Evolutionary conservation across 2,888 invertebrate species (phyloP), one percentile per base, ranked within the genome.

Genomic region (Tridacna gigas): DNA sequence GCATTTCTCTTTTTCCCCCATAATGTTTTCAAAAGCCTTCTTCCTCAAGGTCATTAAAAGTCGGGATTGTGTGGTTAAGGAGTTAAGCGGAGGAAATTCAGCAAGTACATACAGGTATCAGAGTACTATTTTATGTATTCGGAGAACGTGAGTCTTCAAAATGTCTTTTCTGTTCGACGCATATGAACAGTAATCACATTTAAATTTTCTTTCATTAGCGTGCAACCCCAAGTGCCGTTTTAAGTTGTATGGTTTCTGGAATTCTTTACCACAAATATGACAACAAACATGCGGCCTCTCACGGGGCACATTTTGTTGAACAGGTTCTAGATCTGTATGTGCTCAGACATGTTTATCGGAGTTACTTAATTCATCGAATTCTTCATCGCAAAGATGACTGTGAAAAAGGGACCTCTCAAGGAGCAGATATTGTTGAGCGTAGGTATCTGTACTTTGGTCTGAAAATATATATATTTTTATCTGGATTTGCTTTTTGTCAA

Each of bases 111-210:
- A n/a, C n/a, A n/a, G 51, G 11, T 51, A 51, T 51, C 51, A 13
- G 26, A 66, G 66, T 5, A 28, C 12, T 12, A 66, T 20, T 20
- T 69, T 69, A 47, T 69, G 69, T 22, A 37, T 37, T 45, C 45
- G 37, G 22, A 69, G 45, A 20, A 47, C 45, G 47, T 69, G 69
- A 11, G 45, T 26, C 65, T 56, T 74, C 22, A 80, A 37, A 12
- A 56, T 56, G 28, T 80, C 80, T 47, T 69, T 75, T 37, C 80
- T 51, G n/a, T 22, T 56, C 26, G 74, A 18, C 25, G 67, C 56
- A 37, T 80, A 80, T 18, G 65, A 65, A 76, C 82, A 82, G 66
- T 60, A 67, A n/a, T 25, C n/a, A 25, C 82, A 82, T 4, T 77
- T 28, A 48, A 82, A 82, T 15, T 66, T 66, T 26, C 69, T 77